Percentiles rank a stretch among this genome's conserved stretches.
Evolutionary conservation across 2,888 invertebrate genomes (phyloP).

Genomic region (Drosophila meridionalis): DNA sequence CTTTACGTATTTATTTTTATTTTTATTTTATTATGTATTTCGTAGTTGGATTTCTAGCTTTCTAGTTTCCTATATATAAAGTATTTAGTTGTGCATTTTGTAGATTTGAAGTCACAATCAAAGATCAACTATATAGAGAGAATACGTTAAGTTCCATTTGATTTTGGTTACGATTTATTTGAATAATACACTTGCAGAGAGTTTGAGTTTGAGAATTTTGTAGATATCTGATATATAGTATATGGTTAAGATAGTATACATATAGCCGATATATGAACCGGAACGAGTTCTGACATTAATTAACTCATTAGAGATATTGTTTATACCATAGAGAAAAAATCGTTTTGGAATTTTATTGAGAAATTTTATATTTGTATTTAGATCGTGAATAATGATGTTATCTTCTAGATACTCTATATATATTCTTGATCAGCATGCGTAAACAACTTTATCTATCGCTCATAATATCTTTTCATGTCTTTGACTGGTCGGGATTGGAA

Average conservation of each 20-base stretch:
- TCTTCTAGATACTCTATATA: background rate
- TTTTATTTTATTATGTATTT: background rate
- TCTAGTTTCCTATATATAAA: constrained; percentile 10
- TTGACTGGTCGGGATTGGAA: background rate
- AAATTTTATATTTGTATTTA: background rate
- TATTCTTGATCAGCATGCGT: background rate
- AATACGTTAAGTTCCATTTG: constrained; percentile 15
- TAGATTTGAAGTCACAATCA: constrained; percentile 26
- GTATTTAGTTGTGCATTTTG: constrained; percentile 44
- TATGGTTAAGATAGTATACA: background rate
- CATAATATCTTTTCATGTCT: background rate
- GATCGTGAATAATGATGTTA: background rate
- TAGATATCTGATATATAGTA: background rate
- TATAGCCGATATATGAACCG: background rate
- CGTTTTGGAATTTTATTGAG: background rate
- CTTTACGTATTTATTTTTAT: constrained; percentile 44
- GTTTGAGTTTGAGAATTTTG: too few species aligned
- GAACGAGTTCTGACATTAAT: background rate
- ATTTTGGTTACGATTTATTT: background rate
- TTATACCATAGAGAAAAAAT: background rate
- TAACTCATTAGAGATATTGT: background rate
- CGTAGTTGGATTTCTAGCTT: constrained; percentile 2
- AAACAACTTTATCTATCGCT: background rate
- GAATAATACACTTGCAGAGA: constrained; percentile 12
- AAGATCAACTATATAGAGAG: constrained; percentile 27